Evolutionary conservation across 2,797 vertebrate genomes (phyloP), one percentile per base, ranked within the genome.

Genomic region (Lagocephalus sceleratus): DNA sequence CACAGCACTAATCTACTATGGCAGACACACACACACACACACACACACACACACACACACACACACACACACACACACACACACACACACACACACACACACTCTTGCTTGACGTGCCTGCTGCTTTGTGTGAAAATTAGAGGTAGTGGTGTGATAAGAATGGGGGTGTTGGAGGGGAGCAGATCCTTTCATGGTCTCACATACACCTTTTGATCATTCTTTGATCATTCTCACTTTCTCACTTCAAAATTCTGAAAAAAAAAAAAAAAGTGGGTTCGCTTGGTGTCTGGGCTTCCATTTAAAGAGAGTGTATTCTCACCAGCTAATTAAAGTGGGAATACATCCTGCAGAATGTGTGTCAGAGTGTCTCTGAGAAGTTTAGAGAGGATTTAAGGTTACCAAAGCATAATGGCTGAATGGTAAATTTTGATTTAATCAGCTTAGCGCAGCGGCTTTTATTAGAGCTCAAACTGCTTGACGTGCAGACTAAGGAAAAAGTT

Each of bases 1-100:
- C 73, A 77, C 81, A 74, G 71, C 85, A 81, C 88, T 90, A 90
- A 90, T 88, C 85, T 77, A 74, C 80, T 71, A 76, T 78, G 85
- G 81, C 87, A 81, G 72, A 75, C 62, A 76, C 69, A 68, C 65
- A 66, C 71, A 70, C 51, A 64, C 38, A 58, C 46, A 58, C 45
- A 56, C 42, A 64, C 54, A 56, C 38, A 43, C 12, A 22, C 25
- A 55, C 68, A 62, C 35, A 43, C 10, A 47, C 23, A 63, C 54
- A 26, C 20, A 32, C 15, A 29, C 41, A 47, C 38, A 44, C 38
- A 57, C 45, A 58, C 44, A 55, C 41, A 63, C 54, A 55, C 38
- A 44, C 9, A 22, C 25, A 56, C 68, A 64, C 41, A 40, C 44
- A 55, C 41, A 63, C 54, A 55, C 38, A 44, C 9, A 22, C 25